phyloP scores from a whole-genome alignment of 2,113 vertebrate genomes.

The Felis catus region DNA sequence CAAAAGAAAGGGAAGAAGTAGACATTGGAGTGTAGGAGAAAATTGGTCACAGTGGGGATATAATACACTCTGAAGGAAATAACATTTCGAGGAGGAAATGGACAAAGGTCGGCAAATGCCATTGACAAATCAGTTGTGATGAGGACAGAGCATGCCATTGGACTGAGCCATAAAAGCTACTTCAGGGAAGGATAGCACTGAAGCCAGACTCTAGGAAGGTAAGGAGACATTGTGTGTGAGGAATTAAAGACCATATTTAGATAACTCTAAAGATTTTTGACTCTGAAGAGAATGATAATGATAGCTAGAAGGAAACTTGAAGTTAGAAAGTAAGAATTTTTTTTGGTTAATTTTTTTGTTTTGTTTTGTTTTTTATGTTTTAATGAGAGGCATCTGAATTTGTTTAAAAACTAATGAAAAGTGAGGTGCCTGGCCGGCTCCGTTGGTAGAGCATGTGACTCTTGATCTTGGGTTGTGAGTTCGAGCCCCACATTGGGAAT shows the following conservation, averaged over 20 bases:
- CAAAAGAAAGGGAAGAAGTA: background rate
- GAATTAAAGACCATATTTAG: background rate
- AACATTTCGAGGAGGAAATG: background rate
- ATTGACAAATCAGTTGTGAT: background rate
- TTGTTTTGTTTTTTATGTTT: background rate
- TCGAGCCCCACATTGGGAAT: background rate
- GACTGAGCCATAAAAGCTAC: background rate
- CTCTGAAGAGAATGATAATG: background rate
- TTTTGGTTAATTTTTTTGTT: background rate
- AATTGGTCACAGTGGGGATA: background rate
- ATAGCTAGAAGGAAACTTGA: background rate
- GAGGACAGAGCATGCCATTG: background rate
- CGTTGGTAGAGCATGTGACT: background rate
- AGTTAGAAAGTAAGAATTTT: background rate
- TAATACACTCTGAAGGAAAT: background rate
- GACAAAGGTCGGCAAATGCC: background rate
- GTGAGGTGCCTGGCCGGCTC: background rate
- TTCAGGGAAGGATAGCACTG: background rate
- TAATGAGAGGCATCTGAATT: background rate
- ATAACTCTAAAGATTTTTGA: background rate
- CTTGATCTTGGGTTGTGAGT: background rate
- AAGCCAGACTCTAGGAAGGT: background rate
- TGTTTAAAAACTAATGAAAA: background rate
- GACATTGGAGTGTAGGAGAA: background rate
- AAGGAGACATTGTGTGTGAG: background rate